These are phyloP conservation scores for Ictinia mississippiensis DNA, from an alignment of 2,797 vertebrate genomes.

Conservation along the genomic window DNA sequence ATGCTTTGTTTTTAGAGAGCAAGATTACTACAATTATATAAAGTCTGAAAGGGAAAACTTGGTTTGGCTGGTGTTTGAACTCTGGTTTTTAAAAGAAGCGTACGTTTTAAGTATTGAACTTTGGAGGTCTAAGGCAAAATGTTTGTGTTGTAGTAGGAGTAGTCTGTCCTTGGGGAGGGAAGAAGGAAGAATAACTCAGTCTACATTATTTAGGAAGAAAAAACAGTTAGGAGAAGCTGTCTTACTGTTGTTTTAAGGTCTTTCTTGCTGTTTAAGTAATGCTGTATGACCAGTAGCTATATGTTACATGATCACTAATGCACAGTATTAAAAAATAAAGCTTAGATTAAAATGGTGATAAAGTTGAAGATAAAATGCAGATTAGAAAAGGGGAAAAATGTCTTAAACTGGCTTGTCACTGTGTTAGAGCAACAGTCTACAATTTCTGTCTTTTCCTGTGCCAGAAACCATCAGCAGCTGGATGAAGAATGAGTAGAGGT, in stretches of 20 bases:
- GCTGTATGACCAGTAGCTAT: not conserved
- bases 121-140: not conserved
- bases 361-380: not conserved
- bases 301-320: not conserved
- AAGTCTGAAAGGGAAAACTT: not conserved
- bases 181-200: not conserved
- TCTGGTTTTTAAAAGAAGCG: not conserved
- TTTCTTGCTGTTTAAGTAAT: not conserved
- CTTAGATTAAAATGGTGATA: not conserved
- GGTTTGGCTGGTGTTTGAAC: not conserved
- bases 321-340: not conserved
- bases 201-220: not conserved
- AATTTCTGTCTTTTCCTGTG: not conserved
- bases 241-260: not conserved
- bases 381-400: not conserved
- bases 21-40: not conserved
- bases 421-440: not conserved
- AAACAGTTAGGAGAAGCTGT: not conserved
- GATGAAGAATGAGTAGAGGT: not conserved
- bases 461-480: not conserved
- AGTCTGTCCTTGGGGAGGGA: not conserved
- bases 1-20: not conserved
- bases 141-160: not conserved
- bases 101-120: not conserved
- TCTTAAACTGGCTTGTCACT: rapidly evolving